phyloP scores from a whole-genome alignment of 2,797 vertebrate genomes.

The Hybognathus amarus region DNA sequence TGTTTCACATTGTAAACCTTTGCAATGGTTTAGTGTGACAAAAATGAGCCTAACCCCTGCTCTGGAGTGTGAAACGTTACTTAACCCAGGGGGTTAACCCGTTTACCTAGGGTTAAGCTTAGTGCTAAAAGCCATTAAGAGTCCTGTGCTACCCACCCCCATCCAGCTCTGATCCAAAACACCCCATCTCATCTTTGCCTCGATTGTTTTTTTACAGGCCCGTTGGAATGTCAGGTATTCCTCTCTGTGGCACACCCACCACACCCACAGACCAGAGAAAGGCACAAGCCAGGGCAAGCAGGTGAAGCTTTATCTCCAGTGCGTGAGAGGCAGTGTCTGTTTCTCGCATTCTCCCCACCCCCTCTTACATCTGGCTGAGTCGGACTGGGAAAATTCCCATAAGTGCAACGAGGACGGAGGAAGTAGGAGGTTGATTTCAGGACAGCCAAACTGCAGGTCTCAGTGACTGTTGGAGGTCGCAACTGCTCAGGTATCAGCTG shows the following conservation, averaged over 20 bases:
- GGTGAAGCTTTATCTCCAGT: constrained; percentile 56
- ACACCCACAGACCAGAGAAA: constrained; percentile 46
- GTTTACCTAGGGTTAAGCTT: constrained; percentile 5
- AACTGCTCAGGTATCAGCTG: constrained; percentile 46
- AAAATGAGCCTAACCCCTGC: neutral
- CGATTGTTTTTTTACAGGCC: constrained; percentile 50
- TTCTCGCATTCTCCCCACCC: constrained; percentile 26
- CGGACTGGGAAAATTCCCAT: constrained; percentile 51
- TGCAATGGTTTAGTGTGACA: neutral
- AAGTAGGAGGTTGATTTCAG: constrained; percentile 38
- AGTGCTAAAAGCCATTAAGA: constrained; percentile 36
- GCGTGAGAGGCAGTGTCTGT: constrained; percentile 44
- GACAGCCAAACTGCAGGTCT: constrained; percentile 27
- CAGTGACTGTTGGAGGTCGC: constrained; percentile 10
- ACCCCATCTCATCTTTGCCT: constrained; percentile 34
- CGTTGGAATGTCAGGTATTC: constrained; percentile 59
- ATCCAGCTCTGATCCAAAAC: constrained; percentile 15
- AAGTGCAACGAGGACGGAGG: constrained; percentile 21
- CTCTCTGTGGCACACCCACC: constrained; percentile 47
- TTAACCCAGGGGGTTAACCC: neutral
- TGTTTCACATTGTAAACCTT: neutral
- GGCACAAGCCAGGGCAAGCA: constrained; percentile 55
- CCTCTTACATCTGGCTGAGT: constrained; percentile 28
- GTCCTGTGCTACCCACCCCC: constrained; percentile 20
- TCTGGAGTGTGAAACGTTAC: constrained; percentile 5